Evolutionary conservation across 2,797 vertebrate species (phyloP).

Genomic region (Ibycter americanus): DNA sequence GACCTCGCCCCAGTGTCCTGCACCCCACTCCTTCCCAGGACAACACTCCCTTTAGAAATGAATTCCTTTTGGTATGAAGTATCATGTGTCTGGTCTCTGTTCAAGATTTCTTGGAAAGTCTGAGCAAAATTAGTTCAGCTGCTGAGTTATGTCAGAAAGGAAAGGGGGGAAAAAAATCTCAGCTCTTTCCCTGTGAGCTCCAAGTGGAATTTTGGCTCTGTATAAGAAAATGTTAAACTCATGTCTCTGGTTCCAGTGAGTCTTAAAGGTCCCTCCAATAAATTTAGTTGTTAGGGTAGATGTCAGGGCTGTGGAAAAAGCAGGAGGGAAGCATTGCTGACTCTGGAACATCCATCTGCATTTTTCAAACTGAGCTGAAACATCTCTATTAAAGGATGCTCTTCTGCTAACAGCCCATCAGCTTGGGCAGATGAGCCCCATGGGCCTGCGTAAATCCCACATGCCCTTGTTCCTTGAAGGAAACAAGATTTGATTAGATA

Average conservation of each 20-base stretch:
- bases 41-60: neutral
- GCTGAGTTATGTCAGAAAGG: neutral
- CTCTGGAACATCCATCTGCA: neutral
- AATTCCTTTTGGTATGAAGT: neutral
- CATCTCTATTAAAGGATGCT: neutral
- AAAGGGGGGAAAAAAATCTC: neutral
- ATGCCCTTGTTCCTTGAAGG: neutral
- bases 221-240: neutral
- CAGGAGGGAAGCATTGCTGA: neutral
- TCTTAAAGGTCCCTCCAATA: neutral
- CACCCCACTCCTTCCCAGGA: neutral
- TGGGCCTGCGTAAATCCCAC: neutral
- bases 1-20: neutral
- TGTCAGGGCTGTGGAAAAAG: neutral
- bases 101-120: constrained; percentile 32
- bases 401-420: neutral
- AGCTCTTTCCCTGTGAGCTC: neutral
- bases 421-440: neutral
- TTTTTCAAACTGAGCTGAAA: neutral
- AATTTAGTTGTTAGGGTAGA: neutral
- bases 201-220: neutral
- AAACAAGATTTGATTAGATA: neutral
- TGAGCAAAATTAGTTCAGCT: constrained; percentile 25
- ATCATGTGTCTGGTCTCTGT: neutral
- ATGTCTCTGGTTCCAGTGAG: neutral